phyloP scores from a whole-genome alignment of 2,888 invertebrate species.

The Pseudococcus viburni region DNA sequence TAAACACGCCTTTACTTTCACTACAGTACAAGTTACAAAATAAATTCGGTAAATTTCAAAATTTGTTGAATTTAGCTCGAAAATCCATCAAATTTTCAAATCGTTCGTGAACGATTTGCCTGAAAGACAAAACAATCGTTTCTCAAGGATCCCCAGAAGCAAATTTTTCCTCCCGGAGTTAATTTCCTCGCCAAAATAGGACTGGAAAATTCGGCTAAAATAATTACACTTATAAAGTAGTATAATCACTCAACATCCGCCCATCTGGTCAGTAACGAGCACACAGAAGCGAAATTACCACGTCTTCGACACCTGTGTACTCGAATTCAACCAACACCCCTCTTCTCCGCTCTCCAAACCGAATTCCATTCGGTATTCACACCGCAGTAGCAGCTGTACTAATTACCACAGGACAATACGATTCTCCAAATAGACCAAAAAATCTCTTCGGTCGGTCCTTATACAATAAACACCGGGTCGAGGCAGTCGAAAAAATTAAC shows the following conservation, averaged over 20 bases:
- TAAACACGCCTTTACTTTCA: too few species aligned
- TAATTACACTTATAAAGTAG: neutral
- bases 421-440: neutral
- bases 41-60: too few species aligned
- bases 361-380: neutral
- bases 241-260: neutral
- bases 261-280: neutral
- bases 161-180: neutral
- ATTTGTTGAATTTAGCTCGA: too few species aligned
- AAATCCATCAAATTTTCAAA: neutral
- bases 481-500: neutral
- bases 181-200: neutral
- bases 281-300: neutral
- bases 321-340: neutral
- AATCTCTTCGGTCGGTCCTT: too few species aligned
- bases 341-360: too few species aligned
- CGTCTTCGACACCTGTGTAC: neutral
- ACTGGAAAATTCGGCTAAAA: neutral
- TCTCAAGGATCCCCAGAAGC: neutral
- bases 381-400: neutral
- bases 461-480: neutral
- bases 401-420: neutral
- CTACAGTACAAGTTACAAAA: too few species aligned
- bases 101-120: neutral
- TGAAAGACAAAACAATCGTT: neutral